A percentile compares a stretch with the other conserved stretches of the same genome.
These are phyloP conservation scores for Fragum whitleyi DNA, from an alignment of 2,888 invertebrate genomes.

Conservation along the genomic window DNA sequence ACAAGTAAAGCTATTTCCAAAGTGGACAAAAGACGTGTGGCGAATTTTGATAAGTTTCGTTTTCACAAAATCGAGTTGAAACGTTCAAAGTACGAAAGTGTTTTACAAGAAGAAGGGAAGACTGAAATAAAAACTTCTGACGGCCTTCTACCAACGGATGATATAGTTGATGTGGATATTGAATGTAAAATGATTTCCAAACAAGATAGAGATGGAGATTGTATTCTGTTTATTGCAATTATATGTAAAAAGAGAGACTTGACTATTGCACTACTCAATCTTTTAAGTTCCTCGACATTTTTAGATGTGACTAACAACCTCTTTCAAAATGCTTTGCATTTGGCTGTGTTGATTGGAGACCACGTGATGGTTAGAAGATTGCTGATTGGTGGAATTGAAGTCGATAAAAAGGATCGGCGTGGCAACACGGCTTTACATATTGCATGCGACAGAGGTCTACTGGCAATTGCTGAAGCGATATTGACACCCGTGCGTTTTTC, in stretches of 20 bases:
- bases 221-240: conserved; percentile 27
- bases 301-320: conserved; percentile 36
- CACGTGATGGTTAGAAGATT: conserved; percentile 36
- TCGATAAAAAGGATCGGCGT: conserved; percentile 49
- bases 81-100: no score
- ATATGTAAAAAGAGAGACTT: conserved; percentile 5
- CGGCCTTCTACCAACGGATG: no score
- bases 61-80: no score
- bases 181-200: conserved; percentile 16
- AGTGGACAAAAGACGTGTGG: no score
- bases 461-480: conserved; percentile 25
- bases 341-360: conserved; percentile 49
- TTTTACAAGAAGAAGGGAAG: no score
- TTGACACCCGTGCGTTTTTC: conserved; percentile 36
- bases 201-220: conserved; percentile 30
- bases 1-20: no score
- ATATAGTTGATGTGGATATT: neutral
- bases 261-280: conserved; percentile 17
- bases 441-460: conserved; percentile 40
- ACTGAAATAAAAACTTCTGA: no score
- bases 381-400: conserved; percentile 42
- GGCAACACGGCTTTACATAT: conserved; percentile 57
- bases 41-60: no score
- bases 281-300: neutral
- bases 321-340: conserved; percentile 52